phyloP scores from a whole-genome alignment of 1,140 invertebrate genomes.

The Campodea augens region DNA sequence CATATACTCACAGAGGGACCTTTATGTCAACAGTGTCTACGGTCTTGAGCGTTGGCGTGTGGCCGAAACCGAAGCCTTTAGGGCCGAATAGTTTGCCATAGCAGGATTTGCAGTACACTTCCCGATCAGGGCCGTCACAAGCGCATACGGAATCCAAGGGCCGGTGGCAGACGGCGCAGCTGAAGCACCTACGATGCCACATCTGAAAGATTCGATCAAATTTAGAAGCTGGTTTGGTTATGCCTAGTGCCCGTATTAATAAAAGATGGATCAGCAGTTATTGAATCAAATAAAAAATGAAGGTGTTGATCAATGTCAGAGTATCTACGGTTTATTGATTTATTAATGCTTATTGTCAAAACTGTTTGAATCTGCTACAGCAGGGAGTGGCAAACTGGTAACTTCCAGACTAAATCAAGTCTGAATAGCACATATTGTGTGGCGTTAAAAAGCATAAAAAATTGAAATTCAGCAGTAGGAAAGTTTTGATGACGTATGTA shows the following conservation, averaged over 20 bases:
- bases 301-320: background rate
- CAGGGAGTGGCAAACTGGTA: too few relatives aligned
- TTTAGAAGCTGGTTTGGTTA: background rate
- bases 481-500: too few relatives aligned
- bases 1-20: constrained; percentile 47
- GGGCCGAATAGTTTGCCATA: constrained; percentile 78
- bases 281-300: background rate
- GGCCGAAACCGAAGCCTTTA: constrained; percentile 75
- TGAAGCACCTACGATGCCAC: constrained; percentile 92
- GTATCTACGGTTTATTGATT: background rate
- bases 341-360: too few relatives aligned
- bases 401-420: too few relatives aligned
- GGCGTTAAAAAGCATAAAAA: too few relatives aligned
- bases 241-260: background rate
- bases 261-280: background rate
- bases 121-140: constrained; percentile 71
- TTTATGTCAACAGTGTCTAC: constrained; percentile 50
- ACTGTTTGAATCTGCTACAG: too few relatives aligned
- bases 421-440: too few relatives aligned
- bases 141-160: constrained; percentile 81
- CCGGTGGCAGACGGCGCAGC: constrained; percentile 76
- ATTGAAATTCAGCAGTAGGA: too few relatives aligned
- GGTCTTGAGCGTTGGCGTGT: constrained; percentile 47
- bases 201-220: constrained; percentile 37
- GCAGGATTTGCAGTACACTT: constrained; percentile 72